These are phyloP conservation scores for Proterorhinus semilunaris DNA, from an alignment of 2,113 vertebrate species.

Conservation along the genomic window DNA sequence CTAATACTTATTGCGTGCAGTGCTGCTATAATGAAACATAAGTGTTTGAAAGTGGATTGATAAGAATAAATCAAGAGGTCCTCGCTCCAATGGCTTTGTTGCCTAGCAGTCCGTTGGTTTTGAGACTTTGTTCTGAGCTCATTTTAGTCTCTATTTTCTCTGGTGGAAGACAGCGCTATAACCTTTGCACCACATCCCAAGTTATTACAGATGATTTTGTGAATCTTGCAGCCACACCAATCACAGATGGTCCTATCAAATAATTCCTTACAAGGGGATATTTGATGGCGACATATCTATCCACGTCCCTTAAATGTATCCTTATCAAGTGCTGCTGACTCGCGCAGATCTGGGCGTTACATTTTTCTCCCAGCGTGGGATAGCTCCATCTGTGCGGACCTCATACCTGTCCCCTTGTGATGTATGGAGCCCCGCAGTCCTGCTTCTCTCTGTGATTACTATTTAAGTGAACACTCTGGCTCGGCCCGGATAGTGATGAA, in stretches of 20 bases:
- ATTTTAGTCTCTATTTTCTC: conserved; percentile 41
- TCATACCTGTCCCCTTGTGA: conserved; percentile 57
- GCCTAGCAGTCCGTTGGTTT: conserved; percentile 15
- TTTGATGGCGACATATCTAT: conserved; percentile 30
- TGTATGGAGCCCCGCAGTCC: conserved; percentile 49
- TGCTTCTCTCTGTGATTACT: conserved; percentile 58
- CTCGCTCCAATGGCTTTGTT: conserved; percentile 13
- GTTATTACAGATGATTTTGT: conserved; percentile 54
- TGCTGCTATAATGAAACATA: background rate
- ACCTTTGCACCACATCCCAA: conserved; percentile 45
- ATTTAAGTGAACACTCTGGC: conserved; percentile 60
- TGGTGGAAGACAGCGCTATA: conserved; percentile 23
- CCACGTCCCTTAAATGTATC: conserved; percentile 32
- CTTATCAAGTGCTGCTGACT: conserved; percentile 57
- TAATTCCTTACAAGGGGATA: conserved; percentile 12
- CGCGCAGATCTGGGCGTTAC: conserved; percentile 33
- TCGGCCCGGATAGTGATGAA: conserved; percentile 55
- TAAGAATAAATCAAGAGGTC: background rate
- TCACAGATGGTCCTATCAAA: conserved; percentile 43
- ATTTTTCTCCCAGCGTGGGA: conserved; percentile 50
- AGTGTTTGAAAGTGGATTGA: conserved; percentile 3
- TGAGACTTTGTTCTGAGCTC: conserved; percentile 15
- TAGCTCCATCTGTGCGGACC: conserved; percentile 54
- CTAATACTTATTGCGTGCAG: too few relatives aligned
- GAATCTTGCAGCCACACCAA: conserved; percentile 23